Conservation (phyloP, 1,140 invertebrate genomes). For the Papilio machaon region DNA sequence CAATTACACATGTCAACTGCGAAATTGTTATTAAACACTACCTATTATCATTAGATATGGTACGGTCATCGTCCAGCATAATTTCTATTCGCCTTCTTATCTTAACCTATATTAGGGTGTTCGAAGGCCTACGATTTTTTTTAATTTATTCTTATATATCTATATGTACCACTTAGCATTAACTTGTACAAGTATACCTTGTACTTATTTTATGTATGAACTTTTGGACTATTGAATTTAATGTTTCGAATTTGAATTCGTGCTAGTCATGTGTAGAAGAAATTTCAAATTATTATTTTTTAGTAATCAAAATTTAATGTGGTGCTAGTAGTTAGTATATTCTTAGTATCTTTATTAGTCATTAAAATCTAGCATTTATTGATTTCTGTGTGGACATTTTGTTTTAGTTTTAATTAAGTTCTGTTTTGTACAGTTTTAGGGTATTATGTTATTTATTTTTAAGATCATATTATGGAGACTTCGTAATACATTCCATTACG, state of each 20-base stretch:
- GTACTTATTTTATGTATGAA: background rate
- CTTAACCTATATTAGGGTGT: background rate
- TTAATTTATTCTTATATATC: background rate
- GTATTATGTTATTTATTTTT: constrained; percentile 62
- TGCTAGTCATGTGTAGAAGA: constrained; percentile 57
- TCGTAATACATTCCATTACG: constrained; percentile 75
- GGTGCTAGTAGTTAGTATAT: constrained; percentile 73
- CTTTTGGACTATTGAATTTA: constrained; percentile 37
- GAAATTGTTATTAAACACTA: background rate
- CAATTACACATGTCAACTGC: background rate
- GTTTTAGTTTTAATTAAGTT: constrained; percentile 48
- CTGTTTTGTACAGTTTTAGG: constrained; percentile 56
- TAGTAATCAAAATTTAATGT: constrained; percentile 54
- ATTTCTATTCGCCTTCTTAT: background rate
- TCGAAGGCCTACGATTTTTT: no score
- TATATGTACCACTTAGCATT: constrained; percentile 11
- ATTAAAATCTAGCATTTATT: constrained; percentile 31
- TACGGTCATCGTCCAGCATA: no score
- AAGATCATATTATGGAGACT: constrained; percentile 53
- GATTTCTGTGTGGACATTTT: constrained; percentile 47
- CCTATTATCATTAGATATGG: background rate
- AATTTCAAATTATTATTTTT: constrained; percentile 54
- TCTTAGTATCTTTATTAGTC: constrained; percentile 50
- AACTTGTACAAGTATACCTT: background rate
- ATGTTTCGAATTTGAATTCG: constrained; percentile 52